phyloP scores from a whole-genome alignment of 2,113 vertebrate genomes.

The Casuarius casuarius region DNA sequence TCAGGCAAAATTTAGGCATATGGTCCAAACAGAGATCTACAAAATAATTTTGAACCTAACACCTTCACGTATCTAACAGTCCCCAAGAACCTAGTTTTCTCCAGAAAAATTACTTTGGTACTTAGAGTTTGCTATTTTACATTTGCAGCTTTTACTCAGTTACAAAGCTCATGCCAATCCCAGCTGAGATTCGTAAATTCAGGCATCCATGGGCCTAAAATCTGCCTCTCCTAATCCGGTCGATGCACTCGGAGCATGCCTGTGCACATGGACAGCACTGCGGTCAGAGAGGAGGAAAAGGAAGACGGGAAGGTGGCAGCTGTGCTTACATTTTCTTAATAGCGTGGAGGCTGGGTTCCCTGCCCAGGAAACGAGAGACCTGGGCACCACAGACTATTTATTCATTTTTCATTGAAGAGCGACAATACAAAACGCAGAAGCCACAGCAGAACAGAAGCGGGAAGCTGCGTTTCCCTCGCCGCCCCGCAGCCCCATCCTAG shows the following conservation, averaged over 20 bases:
- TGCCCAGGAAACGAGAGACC: not conserved
- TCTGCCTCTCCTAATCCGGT: not conserved
- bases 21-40: not conserved
- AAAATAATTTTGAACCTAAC: not conserved
- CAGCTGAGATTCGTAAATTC: not conserved
- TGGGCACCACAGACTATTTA: not conserved
- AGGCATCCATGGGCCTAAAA: not conserved
- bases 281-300: not conserved
- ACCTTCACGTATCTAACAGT: not conserved
- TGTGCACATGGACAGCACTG: not conserved
- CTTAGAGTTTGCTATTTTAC: not conserved
- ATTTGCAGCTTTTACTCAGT: not conserved
- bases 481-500: rapidly evolving
- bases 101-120: not conserved
- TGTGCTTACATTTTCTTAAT: rapidly evolving
- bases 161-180: not conserved
- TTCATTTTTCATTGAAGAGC: not conserved
- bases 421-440: not conserved
- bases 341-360: rapidly evolving
- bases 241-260: not conserved
- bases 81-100: not conserved
- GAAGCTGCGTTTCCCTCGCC: rapidly evolving
- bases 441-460: not conserved
- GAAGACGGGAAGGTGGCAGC: not conserved
- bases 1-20: not conserved